These are phyloP conservation scores for Diploscapter pachys DNA, from an alignment of 1,140 invertebrate genomes.

Conservation along the genomic window DNA sequence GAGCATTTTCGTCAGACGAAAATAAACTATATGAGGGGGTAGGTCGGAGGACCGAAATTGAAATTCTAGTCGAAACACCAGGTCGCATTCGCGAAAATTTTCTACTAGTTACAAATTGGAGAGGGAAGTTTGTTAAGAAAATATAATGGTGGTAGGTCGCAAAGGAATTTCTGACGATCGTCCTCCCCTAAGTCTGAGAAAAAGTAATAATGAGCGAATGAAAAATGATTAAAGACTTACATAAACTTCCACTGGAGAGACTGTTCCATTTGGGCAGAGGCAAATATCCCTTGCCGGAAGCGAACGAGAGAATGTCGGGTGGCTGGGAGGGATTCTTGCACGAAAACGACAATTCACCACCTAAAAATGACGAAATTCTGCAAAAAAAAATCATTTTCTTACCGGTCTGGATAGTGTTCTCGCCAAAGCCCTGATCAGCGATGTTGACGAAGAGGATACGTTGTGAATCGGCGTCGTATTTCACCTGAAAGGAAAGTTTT, in stretches of 20 bases:
- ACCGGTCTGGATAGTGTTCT: no score
- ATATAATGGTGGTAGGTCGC: no score
- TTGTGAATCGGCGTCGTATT: slow-evolving; percentile 82
- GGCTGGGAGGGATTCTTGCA: slow-evolving; percentile 39
- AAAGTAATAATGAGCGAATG: no score
- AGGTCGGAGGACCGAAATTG: slow-evolving; percentile 1
- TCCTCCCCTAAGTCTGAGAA: no score
- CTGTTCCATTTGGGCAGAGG: slow-evolving; percentile 54
- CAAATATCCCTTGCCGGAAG: slow-evolving; percentile 38
- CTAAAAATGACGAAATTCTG: slow-evolving; percentile 69
- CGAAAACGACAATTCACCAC: slow-evolving; percentile 77
- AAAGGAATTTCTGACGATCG: no score
- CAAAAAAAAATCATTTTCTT: no score
- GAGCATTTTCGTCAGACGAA: no score
- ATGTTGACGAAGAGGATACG: slow-evolving; percentile 82
- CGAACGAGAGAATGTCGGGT: slow-evolving; percentile 55
- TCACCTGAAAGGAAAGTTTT: slow-evolving; percentile 68
- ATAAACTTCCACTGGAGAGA: slow-evolving; percentile 51
- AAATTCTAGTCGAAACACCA: background rate
- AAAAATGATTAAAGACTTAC: slow-evolving; percentile 28
- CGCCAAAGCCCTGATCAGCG: slow-evolving; percentile 75
- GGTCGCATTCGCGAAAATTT: no score
- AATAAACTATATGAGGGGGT: background rate
- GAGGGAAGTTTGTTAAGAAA: no score
- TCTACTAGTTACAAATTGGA: no score